These are phyloP conservation scores for Meteorus cinctellus DNA, from an alignment of 2,888 invertebrate genomes.

Conservation along the genomic window DNA sequence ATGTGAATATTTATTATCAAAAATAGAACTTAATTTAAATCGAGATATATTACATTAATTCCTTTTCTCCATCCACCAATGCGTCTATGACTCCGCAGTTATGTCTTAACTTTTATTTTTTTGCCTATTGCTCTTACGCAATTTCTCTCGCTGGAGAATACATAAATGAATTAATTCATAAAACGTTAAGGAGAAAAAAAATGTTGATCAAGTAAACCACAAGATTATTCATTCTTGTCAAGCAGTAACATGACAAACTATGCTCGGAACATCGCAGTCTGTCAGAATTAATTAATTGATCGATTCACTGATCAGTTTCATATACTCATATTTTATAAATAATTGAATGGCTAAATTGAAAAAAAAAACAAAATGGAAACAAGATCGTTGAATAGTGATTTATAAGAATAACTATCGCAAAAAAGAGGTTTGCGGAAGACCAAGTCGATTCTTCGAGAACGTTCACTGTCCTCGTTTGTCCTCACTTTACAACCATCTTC, in stretches of 20 bases:
- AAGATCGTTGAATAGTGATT: not conserved
- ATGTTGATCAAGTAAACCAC: not conserved
- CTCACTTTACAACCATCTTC: not conserved
- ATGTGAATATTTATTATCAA: not conserved
- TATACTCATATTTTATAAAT: not conserved
- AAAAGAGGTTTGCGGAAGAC: not conserved
- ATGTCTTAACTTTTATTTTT: not conserved
- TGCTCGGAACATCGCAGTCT: slow-evolving; percentile 2
- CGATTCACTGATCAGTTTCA: not conserved
- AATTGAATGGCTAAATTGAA: not conserved
- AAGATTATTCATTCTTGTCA: not conserved
- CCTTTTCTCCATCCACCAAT: not conserved
- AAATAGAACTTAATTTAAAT: not conserved
- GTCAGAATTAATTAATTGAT: slow-evolving; percentile 3
- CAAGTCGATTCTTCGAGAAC: slow-evolving; percentile 1
- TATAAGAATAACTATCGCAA: slow-evolving; percentile 11
- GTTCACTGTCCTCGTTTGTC: slow-evolving; percentile 12
- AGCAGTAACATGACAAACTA: slow-evolving; percentile 13
- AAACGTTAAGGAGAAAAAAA: too few species aligned
- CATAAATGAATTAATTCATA: not conserved
- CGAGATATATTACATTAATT: not conserved
- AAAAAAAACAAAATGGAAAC: not conserved
- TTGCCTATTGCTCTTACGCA: not conserved
- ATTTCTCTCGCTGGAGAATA: not conserved
- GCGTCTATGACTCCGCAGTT: not conserved